Percentiles rank a stretch among this genome's conserved stretches.
Evolutionary conservation across 2,113 vertebrate species (phyloP).

Genomic region (Lagopus muta): DNA sequence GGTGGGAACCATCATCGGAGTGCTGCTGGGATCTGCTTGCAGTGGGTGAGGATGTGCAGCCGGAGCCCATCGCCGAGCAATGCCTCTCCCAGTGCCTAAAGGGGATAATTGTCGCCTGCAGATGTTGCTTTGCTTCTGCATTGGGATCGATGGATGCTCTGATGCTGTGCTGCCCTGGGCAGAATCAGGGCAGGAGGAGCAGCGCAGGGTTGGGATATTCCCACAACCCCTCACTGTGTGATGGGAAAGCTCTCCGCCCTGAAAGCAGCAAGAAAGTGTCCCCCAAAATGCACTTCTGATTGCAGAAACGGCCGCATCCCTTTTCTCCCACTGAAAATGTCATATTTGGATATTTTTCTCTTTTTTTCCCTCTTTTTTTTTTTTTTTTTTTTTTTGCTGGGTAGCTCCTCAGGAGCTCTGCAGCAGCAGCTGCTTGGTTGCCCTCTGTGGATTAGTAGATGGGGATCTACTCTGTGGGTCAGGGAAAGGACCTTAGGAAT

Average conservation of each 20-base stretch:
- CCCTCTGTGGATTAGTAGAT: rapidly evolving
- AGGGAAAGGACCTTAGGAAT: neutral
- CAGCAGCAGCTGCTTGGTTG: rapidly evolving
- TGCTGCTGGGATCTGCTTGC: neutral
- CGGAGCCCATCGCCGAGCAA: rapidly evolving
- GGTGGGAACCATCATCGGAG: neutral
- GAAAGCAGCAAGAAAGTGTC: rapidly evolving
- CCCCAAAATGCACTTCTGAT: rapidly evolving
- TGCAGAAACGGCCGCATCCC: rapidly evolving
- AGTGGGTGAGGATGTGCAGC: neutral
- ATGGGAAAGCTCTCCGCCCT: neutral
- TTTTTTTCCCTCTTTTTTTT: rapidly evolving
- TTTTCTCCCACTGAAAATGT: rapidly evolving
- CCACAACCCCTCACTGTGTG: slow-evolving; percentile 33
- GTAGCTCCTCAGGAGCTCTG: rapidly evolving
- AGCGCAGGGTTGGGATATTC: slow-evolving; percentile 28
- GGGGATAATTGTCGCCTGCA: neutral
- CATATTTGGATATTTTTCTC: rapidly evolving
- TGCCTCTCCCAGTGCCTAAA: rapidly evolving
- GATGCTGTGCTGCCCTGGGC: neutral
- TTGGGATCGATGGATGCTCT: neutral
- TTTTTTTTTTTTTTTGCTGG: neutral
- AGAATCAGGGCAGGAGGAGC: neutral
- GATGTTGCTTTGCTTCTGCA: neutral
- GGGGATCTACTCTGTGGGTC: neutral